Percentiles rank a stretch among this genome's conserved stretches.
Conservation (phyloP, 2,797 vertebrate species). For the Halcyon smyrnensis region DNA sequence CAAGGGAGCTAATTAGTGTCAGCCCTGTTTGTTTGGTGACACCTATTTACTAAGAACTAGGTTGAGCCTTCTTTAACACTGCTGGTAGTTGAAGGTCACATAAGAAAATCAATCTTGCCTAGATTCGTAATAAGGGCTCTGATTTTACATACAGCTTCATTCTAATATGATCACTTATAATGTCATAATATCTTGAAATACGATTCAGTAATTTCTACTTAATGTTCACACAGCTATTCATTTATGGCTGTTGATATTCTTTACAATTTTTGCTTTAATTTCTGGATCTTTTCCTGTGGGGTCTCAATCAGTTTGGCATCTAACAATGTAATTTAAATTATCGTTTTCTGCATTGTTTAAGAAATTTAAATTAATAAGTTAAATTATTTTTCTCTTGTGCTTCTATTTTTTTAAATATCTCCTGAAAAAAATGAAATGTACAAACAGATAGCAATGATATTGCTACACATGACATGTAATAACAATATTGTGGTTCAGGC, state of each 20-base stretch:
- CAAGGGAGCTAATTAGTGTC: slow-evolving; percentile 58
- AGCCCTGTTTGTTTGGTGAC: slow-evolving; percentile 43
- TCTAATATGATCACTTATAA: neutral
- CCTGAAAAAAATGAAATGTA: neutral
- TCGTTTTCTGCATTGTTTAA: neutral
- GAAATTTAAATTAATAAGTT: neutral
- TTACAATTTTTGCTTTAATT: neutral
- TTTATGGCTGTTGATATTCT: neutral
- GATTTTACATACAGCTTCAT: neutral
- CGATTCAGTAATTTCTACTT: neutral
- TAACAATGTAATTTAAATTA: neutral
- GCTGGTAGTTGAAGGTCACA: slow-evolving; percentile 26
- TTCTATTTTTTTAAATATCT: neutral
- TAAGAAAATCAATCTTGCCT: neutral
- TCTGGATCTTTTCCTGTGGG: neutral
- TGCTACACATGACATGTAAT: neutral
- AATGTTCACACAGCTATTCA: neutral
- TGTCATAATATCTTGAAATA: neutral
- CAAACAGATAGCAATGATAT: neutral
- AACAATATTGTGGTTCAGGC: neutral
- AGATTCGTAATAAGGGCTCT: neutral
- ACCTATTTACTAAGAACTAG: slow-evolving; percentile 26
- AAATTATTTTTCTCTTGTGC: neutral
- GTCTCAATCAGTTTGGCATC: neutral
- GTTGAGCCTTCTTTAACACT: neutral